phyloP scores from a whole-genome alignment of 2,797 vertebrate species.

The Synanceia verrucosa region DNA sequence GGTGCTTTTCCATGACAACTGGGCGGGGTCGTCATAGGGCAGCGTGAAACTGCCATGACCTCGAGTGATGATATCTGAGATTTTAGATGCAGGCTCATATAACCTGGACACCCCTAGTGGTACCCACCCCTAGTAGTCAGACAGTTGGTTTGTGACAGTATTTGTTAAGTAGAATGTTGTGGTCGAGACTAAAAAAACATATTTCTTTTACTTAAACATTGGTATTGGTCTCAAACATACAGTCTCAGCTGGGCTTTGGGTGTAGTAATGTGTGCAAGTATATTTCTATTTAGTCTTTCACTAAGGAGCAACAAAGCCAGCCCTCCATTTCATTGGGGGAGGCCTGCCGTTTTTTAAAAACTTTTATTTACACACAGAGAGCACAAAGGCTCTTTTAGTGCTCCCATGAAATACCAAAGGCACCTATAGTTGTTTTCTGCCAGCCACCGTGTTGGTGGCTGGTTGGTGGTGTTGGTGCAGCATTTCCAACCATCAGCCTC shows the following conservation, averaged over 20 bases:
- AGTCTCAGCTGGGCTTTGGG: not conserved
- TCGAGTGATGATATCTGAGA: no score
- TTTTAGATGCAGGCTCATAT: no score
- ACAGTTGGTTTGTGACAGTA: no score
- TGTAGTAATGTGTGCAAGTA: not conserved
- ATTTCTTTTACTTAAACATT: not conserved
- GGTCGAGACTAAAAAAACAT: no score
- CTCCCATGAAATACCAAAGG: slow-evolving; percentile 28
- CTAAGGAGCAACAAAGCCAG: slow-evolving; percentile 3
- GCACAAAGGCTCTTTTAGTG: slow-evolving; percentile 33
- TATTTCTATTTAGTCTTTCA: not conserved
- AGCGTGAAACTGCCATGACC: no score
- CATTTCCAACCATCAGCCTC: slow-evolving; percentile 7
- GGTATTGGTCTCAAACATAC: not conserved
- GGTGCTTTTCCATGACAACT: no score
- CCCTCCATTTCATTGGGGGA: slow-evolving; percentile 2
- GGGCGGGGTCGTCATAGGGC: no score
- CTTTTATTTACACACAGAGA: slow-evolving; percentile 18
- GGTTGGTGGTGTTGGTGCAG: slow-evolving; percentile 8
- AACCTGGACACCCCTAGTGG: no score
- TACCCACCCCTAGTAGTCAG: no score
- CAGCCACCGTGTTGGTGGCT: not conserved
- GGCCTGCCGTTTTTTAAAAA: slow-evolving; percentile 4
- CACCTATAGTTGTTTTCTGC: not conserved
- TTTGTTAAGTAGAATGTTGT: no score